phyloP scores from a whole-genome alignment of 2,797 vertebrate species.

The Notamacropus eugenii region DNA sequence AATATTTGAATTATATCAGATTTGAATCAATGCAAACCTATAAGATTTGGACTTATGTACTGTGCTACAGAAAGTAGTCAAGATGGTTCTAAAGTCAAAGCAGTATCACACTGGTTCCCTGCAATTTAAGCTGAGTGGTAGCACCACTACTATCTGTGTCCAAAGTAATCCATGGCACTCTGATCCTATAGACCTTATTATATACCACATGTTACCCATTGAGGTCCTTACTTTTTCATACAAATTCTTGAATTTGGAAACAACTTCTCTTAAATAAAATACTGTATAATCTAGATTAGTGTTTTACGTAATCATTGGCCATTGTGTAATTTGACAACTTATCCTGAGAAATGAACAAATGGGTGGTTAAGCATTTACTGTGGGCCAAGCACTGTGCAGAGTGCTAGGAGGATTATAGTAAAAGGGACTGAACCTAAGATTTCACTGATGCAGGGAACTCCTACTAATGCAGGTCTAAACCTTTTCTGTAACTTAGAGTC shows the following conservation, averaged over 20 bases:
- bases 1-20: conserved; percentile 55
- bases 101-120: conserved; percentile 66
- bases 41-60: conserved; percentile 53
- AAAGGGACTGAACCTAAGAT: too few species aligned
- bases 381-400: too few species aligned
- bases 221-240: conserved; percentile 74
- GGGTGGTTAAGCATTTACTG: too few species aligned
- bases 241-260: conserved; percentile 75
- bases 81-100: conserved; percentile 70
- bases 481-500: too few species aligned
- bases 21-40: conserved; percentile 61
- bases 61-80: conserved; percentile 73
- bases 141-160: conserved; percentile 69
- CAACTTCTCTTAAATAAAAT: conserved; percentile 72
- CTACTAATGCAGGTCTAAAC: too few species aligned
- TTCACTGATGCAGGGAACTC: too few species aligned
- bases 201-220: conserved; percentile 77
- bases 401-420: too few species aligned
- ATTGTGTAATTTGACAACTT: conserved; percentile 73
- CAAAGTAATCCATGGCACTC: conserved; percentile 78
- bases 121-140: conserved; percentile 20
- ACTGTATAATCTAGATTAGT: conserved; percentile 68
- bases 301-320: conserved; percentile 67
- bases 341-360: conserved; percentile 66
- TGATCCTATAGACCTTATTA: conserved; percentile 76